Evolutionary conservation across 92 coral and sea anemone species (phyloP), one percentile per base, ranked within the genome.

Genomic region (Porites rus): DNA sequence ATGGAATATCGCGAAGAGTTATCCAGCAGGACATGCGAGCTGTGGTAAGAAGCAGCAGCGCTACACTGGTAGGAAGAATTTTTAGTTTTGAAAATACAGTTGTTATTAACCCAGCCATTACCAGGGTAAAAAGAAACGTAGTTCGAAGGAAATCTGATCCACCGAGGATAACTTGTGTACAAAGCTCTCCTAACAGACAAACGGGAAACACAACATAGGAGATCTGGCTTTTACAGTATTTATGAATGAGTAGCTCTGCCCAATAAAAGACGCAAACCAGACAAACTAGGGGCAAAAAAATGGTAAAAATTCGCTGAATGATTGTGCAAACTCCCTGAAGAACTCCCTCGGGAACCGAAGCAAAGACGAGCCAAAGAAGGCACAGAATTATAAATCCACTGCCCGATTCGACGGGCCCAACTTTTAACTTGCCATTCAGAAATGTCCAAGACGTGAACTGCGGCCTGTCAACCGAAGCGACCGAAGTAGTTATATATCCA

Each of bases 241-340:
- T 97, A 76, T 97, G 99, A 74, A 97, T 95, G 52, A 96, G 94
- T 61, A 97, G 92, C 84, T 96, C 96, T 80, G 93, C 96, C 99
- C 99, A 97, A 84, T 95, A 97, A 75, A 97, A 97, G 22, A 97
- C 98, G 75, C 98, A 97, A 85, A 93, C 92, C 67, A 95, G 86
- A 80, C 98, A 95, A 74, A 92, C 79, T 51, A 92, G 86, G 16
- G 99, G 99, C 79, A 97, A 77, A 70, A 95, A 92, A 61, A 93
- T 74, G 74, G 92, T 93, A 70, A 94, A 86, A 70, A 93, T 69
- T 65, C 90, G 87, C 82, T 93, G 98, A 50, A 95, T 82, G 67
- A 97, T 68, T 50, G 91, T 82, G 85, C 99, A 97, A 20, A 92
- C 53, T 64, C 82, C 93, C 80, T 93, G 94, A 69, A 97, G 86